phyloP scores from a whole-genome alignment of 1,140 invertebrate genomes.

The Bilobella aurantiaca region DNA sequence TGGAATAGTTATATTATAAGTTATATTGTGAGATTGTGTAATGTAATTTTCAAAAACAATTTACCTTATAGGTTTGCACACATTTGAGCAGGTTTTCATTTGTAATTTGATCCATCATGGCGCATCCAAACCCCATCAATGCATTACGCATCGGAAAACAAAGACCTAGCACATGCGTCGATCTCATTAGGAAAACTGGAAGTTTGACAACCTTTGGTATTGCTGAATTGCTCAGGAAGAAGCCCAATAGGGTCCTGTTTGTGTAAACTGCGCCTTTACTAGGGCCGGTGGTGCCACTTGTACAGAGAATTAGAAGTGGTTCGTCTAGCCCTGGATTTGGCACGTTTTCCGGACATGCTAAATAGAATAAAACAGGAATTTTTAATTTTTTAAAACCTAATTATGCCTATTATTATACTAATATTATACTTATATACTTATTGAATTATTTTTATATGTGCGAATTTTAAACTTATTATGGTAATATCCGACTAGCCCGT shows the following conservation, averaged over 20 bases:
- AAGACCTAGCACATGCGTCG: slow-evolving; percentile 29
- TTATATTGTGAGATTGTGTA: no score
- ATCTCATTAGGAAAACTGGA: slow-evolving; percentile 21
- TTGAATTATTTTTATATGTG: no score
- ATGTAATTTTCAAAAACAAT: no score
- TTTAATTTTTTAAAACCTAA: no score
- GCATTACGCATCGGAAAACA: slow-evolving; percentile 29
- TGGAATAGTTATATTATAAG: no score
- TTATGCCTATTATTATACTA: no score
- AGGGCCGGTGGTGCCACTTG: slow-evolving; percentile 26
- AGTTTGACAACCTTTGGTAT: slow-evolving; percentile 19
- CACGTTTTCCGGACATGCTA: slow-evolving; percentile 18
- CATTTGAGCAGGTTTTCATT: slow-evolving; percentile 33
- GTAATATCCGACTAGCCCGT: no score
- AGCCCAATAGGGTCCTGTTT: slow-evolving; percentile 17
- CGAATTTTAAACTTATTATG: no score
- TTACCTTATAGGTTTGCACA: slow-evolving; percentile 31
- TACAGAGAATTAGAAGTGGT: slow-evolving; percentile 26
- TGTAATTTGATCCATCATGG: slow-evolving; percentile 33
- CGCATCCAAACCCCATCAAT: slow-evolving; percentile 19
- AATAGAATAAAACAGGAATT: background rate
- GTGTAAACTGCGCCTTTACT: slow-evolving; percentile 32
- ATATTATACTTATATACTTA: no score
- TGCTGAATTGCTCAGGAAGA: slow-evolving; percentile 16
- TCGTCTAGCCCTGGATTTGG: slow-evolving; percentile 15